Percentiles rank a stretch among this genome's conserved stretches.
Conservation (phyloP, 2,888 invertebrate species). For the Drosophila nigritarsus region DNA sequence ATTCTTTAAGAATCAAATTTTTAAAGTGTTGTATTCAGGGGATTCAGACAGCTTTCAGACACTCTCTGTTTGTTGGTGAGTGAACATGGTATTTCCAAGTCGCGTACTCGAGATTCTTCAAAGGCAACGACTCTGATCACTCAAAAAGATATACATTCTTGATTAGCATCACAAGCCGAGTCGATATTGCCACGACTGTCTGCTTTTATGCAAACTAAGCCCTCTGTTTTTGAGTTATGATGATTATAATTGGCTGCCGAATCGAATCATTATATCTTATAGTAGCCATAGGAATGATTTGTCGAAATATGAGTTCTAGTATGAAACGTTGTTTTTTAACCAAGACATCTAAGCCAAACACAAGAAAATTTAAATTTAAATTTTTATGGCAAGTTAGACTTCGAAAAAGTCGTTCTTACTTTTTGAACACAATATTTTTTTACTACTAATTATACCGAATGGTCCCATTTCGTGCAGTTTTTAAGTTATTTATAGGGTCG, state of each 20-base stretch:
- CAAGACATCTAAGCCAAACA: not conserved
- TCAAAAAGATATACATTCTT: not conserved
- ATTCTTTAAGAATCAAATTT: not conserved
- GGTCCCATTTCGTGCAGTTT: constrained; percentile 2
- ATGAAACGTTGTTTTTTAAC: not conserved
- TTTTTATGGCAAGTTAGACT: too few species aligned
- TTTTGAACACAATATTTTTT: not conserved
- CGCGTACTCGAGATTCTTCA: not conserved
- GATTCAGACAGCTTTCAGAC: not conserved
- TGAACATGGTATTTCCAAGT: not conserved
- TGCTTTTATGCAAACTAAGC: not conserved
- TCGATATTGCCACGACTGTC: not conserved
- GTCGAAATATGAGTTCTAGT: not conserved
- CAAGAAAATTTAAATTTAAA: too few species aligned
- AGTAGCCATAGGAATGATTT: not conserved
- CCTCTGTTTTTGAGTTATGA: not conserved
- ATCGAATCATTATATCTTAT: not conserved
- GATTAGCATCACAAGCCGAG: not conserved
- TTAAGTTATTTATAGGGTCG: constrained; percentile 8
- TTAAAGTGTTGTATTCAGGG: not conserved
- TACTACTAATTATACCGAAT: not conserved
- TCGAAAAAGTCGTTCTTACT: not conserved
- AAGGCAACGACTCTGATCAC: not conserved
- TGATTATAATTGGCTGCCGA: not conserved
- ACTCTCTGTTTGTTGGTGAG: not conserved